Percentiles rank a stretch among this genome's conserved stretches.
Evolutionary conservation across 2,797 vertebrate genomes (phyloP).

Genomic region (Apogon hyalosoma): DNA sequence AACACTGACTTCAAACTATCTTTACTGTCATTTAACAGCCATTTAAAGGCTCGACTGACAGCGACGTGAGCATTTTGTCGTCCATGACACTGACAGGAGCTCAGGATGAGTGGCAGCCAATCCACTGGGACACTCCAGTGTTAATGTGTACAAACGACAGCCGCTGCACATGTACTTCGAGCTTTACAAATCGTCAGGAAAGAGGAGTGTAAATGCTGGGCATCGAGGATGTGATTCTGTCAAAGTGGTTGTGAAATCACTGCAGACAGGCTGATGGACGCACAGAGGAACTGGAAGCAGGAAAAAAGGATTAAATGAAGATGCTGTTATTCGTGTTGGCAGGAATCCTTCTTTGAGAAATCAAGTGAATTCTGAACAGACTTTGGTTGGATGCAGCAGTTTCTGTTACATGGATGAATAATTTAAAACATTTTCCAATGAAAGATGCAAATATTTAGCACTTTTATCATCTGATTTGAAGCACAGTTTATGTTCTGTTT

Average conservation of each 20-base stretch:
- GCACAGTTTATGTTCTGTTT: no score
- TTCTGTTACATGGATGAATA: no score
- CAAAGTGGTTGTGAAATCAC: conserved; percentile 30
- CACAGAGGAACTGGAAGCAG: background rate
- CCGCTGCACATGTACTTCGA: conserved; percentile 34
- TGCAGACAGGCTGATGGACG: conserved; percentile 20
- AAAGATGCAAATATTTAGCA: no score
- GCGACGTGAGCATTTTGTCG: conserved; percentile 5
- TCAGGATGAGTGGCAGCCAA: conserved; percentile 52
- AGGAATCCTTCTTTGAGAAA: background rate
- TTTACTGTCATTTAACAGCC: conserved; percentile 35
- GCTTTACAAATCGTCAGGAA: conserved; percentile 23
- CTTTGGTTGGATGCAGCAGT: no score
- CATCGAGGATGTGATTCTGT: conserved; percentile 29
- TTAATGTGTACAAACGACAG: conserved; percentile 71
- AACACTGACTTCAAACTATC: conserved; percentile 47
- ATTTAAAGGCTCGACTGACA: conserved; percentile 14
- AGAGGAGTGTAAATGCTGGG: conserved; percentile 6
- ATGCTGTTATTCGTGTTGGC: background rate
- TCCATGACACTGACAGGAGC: conserved; percentile 25
- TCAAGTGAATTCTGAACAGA: background rate
- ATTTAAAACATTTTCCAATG: no score
- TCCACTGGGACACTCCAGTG: conserved; percentile 58
- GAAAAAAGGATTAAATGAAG: background rate
- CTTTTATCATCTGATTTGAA: no score